Conservation (phyloP, 2,797 vertebrate genomes). For the Enteromius unitaeniatus region DNA sequence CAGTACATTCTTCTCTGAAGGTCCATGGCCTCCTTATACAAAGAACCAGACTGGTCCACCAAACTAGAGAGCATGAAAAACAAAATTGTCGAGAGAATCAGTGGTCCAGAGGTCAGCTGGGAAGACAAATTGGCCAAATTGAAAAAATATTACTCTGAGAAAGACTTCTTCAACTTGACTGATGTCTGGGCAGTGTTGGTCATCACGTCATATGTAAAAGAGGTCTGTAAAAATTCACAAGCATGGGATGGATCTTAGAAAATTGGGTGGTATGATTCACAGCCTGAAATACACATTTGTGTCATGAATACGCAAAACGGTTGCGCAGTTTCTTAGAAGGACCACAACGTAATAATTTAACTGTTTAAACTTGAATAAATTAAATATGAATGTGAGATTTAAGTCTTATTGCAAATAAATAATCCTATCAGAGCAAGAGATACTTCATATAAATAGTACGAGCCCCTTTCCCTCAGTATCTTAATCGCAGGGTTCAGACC, state of each 20-base stretch:
- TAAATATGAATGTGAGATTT: no score
- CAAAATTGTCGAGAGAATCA: conserved; percentile 3
- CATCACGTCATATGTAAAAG: background rate
- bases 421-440: no score
- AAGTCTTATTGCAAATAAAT: no score
- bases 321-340: no score
- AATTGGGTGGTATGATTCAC: background rate
- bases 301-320: no score
- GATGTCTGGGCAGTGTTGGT: conserved; percentile 18
- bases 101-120: background rate
- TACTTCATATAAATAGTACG: no score
- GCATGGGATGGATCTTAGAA: background rate
- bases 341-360: no score
- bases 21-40: conserved; percentile 47
- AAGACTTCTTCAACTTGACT: conserved; percentile 30
- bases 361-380: no score
- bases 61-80: conserved; percentile 14
- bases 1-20: conserved; percentile 26
- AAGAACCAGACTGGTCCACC: conserved; percentile 45
- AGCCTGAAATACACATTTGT: no score
- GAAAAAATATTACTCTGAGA: conserved; percentile 12
- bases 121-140: background rate
- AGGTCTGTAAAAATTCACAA: conserved; percentile 6
- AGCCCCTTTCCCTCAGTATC: fast-evolving
- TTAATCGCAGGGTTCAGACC: no score